Base-by-base conservation (phyloP, 2,888 invertebrate genomes). In the Orthosia gothica region DNA sequence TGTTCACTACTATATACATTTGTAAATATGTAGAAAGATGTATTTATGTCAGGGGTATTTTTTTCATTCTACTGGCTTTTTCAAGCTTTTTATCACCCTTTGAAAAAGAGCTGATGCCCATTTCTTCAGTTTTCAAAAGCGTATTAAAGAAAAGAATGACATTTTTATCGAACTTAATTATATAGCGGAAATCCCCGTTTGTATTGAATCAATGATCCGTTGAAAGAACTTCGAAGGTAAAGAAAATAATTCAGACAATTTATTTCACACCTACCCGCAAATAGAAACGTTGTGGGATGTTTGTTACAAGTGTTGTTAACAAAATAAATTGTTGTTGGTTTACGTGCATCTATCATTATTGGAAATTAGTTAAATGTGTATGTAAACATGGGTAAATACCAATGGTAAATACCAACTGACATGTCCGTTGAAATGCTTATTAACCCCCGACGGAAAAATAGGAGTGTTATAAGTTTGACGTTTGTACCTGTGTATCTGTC, bases 251-350 rank as follows among this genome's bases (percentile, higher is more conserved):
- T 32, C 18, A 49, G 61, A 47, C 45, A 55, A 65, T 70, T 64
- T 67, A 49, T 67, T 69, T 70, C 57, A 61, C 58, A 71, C 26
- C 61, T 58, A 26, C 26, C 50, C 55, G 45, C 72, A 73, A 72
- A 70, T 23, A n/a, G 57, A 18, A 16, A 23, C 45, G 52, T 18
- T 9, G 32, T 68, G 49, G 55, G 49, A 63, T 49, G 20, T 5
- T 52, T 32, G 15, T 32, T 55, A 54, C 32, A 76, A 32, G 12
- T 47, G 23, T 57, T 65, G 16, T 62, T 64, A 65, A 26, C 52
- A 57, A 32, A 32, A 32, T 32, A 7, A 32, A 32, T 32, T 32
- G 32, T 32, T 32, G 32, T 32, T 32, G 7, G 32, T 32, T 71
- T 80, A 55, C 26, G 13, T 64, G n/a, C n/a, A n/a, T 63, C n/a